Conservation (phyloP, 2,888 invertebrate genomes). For the Scaptomyza flava region DNA sequence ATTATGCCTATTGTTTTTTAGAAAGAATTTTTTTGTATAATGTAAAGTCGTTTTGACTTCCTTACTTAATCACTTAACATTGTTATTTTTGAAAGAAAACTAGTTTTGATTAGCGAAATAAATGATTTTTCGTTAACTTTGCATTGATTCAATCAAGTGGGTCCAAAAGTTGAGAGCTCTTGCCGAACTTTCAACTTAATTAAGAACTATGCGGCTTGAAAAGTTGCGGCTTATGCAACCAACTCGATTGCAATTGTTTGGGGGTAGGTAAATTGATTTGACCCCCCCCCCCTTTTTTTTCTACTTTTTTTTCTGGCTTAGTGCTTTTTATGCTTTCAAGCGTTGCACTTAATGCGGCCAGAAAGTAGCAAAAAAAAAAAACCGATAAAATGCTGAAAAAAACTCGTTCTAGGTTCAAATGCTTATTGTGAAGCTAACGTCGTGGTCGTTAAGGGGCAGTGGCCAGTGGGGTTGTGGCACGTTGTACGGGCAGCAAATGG, state of each 20-base stretch:
- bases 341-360: conserved; percentile 48
- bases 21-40: too few relatives aligned
- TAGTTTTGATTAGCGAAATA: conserved; percentile 10
- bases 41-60: neutral
- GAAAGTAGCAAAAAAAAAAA: conserved; percentile 28
- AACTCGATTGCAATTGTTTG: conserved; percentile 57
- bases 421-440: conserved; percentile 47
- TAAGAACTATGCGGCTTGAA: conserved; percentile 47
- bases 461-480: neutral
- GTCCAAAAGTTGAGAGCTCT: conserved; percentile 25
- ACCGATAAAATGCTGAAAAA: conserved; percentile 5
- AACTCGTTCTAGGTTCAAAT: conserved; percentile 37
- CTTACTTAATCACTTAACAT: neutral
- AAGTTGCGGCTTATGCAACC: conserved; percentile 54
- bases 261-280: conserved; percentile 59
- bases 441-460: conserved; percentile 24
- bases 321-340: conserved; percentile 31
- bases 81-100: neutral
- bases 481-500: conserved; percentile 53
- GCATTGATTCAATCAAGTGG: conserved; percentile 5
- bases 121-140: conserved; percentile 1
- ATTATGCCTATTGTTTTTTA: neutral
- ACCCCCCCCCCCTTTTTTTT: conserved; percentile 31
- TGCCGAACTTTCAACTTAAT: conserved; percentile 49
- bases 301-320: conserved; percentile 11